A percentile compares a stretch with the other conserved stretches of the same genome.
These are phyloP conservation scores for Periophthalmodon schlosseri DNA, from an alignment of 2,113 vertebrate genomes.

Conservation along the genomic window DNA sequence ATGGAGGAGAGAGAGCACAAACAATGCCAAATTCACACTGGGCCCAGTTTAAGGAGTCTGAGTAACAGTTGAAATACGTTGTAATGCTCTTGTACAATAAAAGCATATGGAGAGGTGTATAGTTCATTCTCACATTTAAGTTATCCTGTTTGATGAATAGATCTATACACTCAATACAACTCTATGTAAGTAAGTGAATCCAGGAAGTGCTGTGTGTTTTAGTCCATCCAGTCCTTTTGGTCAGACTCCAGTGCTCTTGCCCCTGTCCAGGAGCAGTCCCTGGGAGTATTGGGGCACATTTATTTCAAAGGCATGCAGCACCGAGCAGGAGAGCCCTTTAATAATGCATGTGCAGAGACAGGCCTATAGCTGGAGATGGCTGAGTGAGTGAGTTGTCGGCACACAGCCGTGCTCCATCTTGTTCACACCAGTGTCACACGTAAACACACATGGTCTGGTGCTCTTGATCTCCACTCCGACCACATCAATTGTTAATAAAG, in stretches of 20 bases:
- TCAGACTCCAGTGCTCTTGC: constrained; percentile 8
- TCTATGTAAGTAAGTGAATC: not conserved
- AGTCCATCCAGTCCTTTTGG: not conserved
- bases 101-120: not conserved
- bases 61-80: not conserved
- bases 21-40: not conserved
- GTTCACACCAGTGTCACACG: constrained; percentile 40
- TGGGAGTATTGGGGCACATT: constrained; percentile 25
- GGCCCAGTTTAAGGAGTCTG: not conserved
- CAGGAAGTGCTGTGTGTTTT: not conserved
- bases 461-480: constrained; percentile 66
- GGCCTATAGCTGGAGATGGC: constrained; percentile 57
- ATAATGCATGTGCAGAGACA: constrained; percentile 66
- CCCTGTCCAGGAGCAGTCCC: constrained; percentile 21
- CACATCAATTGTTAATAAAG: constrained; percentile 76
- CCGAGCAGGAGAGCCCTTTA: constrained; percentile 46
- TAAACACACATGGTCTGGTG: constrained; percentile 54
- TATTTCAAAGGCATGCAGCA: constrained; percentile 47
- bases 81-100: not conserved
- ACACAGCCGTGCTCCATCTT: constrained; percentile 48
- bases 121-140: not conserved
- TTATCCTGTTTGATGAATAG: not conserved
- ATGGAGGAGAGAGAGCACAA: not conserved
- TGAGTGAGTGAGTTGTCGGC: constrained; percentile 66
- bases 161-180: not conserved